phyloP scores from a whole-genome alignment of 2,888 invertebrate species.

The Agelastica alni region DNA sequence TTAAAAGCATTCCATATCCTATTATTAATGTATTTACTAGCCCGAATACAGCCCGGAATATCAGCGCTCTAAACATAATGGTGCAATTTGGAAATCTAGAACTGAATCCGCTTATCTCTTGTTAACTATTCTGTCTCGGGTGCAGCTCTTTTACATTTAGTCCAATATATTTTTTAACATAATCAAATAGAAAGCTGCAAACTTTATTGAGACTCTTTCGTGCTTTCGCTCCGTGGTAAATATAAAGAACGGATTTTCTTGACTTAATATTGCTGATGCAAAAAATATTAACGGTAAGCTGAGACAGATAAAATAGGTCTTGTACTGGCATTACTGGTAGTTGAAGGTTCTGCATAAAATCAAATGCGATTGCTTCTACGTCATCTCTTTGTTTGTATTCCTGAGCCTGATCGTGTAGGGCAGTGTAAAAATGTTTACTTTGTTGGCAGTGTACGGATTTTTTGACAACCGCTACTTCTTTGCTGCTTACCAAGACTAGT shows the following conservation, averaged over 20 bases:
- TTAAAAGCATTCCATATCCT: background rate
- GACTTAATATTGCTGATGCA: constrained; percentile 4
- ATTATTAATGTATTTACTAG: background rate
- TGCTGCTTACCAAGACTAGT: constrained; percentile 4
- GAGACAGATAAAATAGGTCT: constrained; percentile 15
- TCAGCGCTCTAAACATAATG: background rate
- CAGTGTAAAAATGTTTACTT: no score
- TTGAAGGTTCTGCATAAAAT: constrained; percentile 19
- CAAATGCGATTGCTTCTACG: constrained; percentile 1
- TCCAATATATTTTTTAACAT: background rate
- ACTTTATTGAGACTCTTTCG: background rate
- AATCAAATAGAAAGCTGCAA: background rate
- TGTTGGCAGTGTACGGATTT: no score
- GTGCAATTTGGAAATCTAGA: background rate
- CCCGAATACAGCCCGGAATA: background rate
- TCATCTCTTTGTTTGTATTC: no score
- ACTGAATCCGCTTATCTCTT: background rate
- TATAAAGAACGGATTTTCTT: background rate
- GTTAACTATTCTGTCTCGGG: background rate
- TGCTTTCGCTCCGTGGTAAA: background rate
- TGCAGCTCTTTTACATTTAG: background rate
- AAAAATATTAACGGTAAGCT: constrained; percentile 16
- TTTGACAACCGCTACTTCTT: background rate
- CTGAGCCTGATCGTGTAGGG: no score
- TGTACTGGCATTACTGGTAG: constrained; percentile 16